Conservation (phyloP, 2,113 vertebrate genomes). For the Nothoprocta pentlandii region DNA sequence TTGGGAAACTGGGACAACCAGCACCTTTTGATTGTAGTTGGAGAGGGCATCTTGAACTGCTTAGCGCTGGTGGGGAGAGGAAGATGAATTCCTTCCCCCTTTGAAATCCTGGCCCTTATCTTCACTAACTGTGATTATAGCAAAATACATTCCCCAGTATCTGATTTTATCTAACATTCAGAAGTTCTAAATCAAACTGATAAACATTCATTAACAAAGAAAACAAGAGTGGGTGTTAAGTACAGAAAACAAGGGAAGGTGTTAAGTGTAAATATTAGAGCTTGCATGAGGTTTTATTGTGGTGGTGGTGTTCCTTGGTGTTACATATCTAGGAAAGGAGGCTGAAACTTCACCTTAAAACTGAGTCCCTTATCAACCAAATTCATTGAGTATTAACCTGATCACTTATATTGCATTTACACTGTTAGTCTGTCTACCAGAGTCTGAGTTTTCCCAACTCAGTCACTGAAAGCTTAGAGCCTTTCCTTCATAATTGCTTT, state of each 20-base stretch:
- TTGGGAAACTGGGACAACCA: background rate
- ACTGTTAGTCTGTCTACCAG: slow-evolving; percentile 22
- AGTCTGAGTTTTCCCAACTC: background rate
- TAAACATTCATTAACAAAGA: slow-evolving; percentile 45
- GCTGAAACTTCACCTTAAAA: background rate
- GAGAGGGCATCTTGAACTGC: background rate
- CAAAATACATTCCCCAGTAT: slow-evolving; percentile 20
- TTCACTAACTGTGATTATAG: slow-evolving; percentile 15
- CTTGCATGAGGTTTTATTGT: background rate
- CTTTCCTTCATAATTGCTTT: slow-evolving; percentile 60
- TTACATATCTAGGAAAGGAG: background rate
- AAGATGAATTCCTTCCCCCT: background rate
- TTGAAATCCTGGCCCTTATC: background rate
- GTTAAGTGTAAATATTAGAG: background rate
- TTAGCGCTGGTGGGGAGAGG: rapidly evolving
- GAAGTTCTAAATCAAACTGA: slow-evolving; percentile 37
- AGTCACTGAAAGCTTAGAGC: slow-evolving; percentile 32
- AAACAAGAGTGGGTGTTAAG: slow-evolving; percentile 23
- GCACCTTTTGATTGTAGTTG: background rate
- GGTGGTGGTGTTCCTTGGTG: slow-evolving; percentile 23
- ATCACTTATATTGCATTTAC: background rate
- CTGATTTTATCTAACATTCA: slow-evolving; percentile 39
- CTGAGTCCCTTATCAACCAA: background rate
- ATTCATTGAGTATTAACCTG: background rate
- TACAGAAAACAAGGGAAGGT: slow-evolving; percentile 10